phyloP scores from a whole-genome alignment of 2,888 invertebrate species.

The Pycnomerus fuliginosus region DNA sequence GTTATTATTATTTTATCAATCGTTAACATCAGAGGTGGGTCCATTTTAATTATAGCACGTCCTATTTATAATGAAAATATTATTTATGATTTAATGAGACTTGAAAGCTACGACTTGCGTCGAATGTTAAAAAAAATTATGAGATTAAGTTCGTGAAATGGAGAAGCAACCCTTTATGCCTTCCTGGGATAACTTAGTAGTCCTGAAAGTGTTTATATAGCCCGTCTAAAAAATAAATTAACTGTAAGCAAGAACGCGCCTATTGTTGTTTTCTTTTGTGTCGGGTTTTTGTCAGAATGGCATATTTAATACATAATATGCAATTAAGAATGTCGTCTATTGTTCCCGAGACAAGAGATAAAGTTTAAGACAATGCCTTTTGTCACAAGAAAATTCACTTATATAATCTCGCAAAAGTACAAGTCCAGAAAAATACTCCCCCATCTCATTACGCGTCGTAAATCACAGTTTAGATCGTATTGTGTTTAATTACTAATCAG shows the following conservation, averaged over 20 bases:
- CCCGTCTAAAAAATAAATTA: constrained; percentile 25
- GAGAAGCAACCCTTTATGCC: no score
- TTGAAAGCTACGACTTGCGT: no score
- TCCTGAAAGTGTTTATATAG: no score
- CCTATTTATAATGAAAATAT: no score
- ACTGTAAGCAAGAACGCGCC: constrained; percentile 23
- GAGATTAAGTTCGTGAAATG: no score
- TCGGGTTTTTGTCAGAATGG: constrained; percentile 39
- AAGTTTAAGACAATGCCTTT: constrained; percentile 47
- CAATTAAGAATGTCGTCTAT: constrained; percentile 46
- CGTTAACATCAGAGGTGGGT: no score
- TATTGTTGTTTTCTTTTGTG: constrained; percentile 35
- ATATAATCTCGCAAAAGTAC: constrained; percentile 15
- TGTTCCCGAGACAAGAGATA: constrained; percentile 43
- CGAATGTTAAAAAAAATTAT: no score
- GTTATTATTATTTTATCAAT: no score
- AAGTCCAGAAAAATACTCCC: no score
- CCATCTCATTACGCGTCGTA: constrained; percentile 37
- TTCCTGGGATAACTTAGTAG: no score
- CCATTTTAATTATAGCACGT: no score
- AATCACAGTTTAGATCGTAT: constrained; percentile 35
- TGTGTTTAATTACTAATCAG: constrained; percentile 48
- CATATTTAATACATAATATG: constrained; percentile 49
- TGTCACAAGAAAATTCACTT: constrained; percentile 41
- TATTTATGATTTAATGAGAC: no score